These are phyloP conservation scores for Engystomops pustulosus DNA, from an alignment of 2,113 vertebrate genomes.

Conservation along the genomic window DNA sequence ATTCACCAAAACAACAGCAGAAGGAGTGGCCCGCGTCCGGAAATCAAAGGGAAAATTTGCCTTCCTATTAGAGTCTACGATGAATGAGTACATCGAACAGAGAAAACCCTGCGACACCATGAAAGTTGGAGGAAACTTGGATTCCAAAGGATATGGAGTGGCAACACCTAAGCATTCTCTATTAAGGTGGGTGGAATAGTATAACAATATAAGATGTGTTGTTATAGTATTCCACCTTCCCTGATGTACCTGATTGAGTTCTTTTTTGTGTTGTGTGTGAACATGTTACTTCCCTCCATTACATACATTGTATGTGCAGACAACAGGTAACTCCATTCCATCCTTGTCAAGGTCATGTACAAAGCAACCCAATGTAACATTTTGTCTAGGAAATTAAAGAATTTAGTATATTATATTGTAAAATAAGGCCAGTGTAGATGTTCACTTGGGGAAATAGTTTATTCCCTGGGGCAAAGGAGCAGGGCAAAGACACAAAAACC, in stretches of 20 bases:
- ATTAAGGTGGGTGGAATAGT: slow-evolving; percentile 99
- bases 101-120: slow-evolving; percentile 99
- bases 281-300: slow-evolving; percentile 80
- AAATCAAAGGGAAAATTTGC: slow-evolving; percentile 99
- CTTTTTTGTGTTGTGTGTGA: slow-evolving; percentile 76
- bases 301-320: slow-evolving; percentile 74
- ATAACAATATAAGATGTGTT: slow-evolving; percentile 97
- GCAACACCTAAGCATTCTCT: slow-evolving; percentile 98
- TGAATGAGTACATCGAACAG: slow-evolving; percentile 99
- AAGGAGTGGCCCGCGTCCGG: slow-evolving; percentile 95
- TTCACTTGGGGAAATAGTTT: no score
- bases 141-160: slow-evolving; percentile 99
- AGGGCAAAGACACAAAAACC: no score
- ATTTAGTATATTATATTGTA: neutral
- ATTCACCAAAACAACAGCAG: slow-evolving; percentile 95
- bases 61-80: slow-evolving; percentile 98
- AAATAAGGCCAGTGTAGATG: neutral
- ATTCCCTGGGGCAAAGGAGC: no score
- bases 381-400: neutral
- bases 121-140: slow-evolving; percentile 99
- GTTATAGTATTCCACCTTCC: slow-evolving; percentile 99
- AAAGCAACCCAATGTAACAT: slow-evolving; percentile 78
- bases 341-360: slow-evolving; percentile 77
- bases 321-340: slow-evolving; percentile 76
- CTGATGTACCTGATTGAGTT: slow-evolving; percentile 91